phyloP scores from a whole-genome alignment of 2,113 vertebrate species.

The Sander vitreus region DNA sequence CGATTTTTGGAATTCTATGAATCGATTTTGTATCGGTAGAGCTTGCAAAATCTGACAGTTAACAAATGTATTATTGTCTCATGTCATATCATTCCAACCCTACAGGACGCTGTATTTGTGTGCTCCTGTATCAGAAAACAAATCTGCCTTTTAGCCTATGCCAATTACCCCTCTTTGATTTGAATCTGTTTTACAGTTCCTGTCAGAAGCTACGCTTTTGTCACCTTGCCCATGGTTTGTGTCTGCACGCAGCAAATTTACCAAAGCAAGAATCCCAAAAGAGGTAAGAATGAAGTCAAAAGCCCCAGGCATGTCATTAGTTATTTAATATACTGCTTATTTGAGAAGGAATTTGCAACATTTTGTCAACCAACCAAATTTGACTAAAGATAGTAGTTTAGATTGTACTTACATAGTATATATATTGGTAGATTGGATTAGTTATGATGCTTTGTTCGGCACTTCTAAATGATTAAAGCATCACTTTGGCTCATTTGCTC shows the following conservation, averaged over 20 bases:
- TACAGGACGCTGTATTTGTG: no score
- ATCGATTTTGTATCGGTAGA: no score
- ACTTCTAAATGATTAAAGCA: not conserved
- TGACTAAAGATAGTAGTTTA: not conserved
- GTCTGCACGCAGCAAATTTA: slow-evolving; percentile 75
- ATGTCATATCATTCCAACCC: not conserved
- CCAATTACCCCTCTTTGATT: not conserved
- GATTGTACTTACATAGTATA: not conserved
- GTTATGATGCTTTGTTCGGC: no score
- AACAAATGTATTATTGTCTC: not conserved
- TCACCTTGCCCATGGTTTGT: slow-evolving; percentile 55
- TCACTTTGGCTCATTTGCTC: not conserved
- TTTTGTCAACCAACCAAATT: not conserved
- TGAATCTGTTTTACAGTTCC: slow-evolving; percentile 61
- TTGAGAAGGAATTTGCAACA: not conserved
- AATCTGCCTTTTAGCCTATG: not conserved
- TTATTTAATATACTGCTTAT: not conserved
- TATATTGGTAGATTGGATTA: not conserved
- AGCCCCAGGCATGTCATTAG: not conserved
- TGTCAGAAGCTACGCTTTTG: slow-evolving; percentile 49
- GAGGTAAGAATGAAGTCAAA: slow-evolving; percentile 64
- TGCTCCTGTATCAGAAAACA: not conserved
- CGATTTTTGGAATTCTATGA: no score
- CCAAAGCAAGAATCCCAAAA: slow-evolving; percentile 75
- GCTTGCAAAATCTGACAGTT: not conserved